Percentiles rank a stretch among this genome's conserved stretches.
Conservation (phyloP, 2,797 vertebrate genomes). For the Falco columbarius region DNA sequence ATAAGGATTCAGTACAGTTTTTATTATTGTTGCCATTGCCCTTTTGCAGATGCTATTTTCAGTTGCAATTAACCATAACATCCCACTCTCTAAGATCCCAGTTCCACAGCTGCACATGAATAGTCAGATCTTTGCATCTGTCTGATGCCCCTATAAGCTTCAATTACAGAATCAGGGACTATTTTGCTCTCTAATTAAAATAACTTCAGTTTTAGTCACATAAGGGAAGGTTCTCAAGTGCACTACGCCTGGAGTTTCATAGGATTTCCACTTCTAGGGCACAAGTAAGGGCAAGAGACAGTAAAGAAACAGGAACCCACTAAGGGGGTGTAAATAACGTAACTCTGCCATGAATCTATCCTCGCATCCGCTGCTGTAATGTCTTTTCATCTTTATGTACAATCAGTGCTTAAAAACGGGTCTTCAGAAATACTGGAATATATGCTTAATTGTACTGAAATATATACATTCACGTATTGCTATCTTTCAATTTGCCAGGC, state of each 20-base stretch:
- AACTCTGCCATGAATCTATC: not conserved
- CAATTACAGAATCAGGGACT: not conserved
- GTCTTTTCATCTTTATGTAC: not conserved
- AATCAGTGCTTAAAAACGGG: not conserved
- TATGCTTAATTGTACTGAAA: not conserved
- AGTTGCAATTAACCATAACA: not conserved
- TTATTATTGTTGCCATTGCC: not conserved
- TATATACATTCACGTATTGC: not conserved
- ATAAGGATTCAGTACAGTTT: not conserved
- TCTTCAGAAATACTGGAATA: not conserved
- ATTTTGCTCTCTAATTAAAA: constrained; percentile 2
- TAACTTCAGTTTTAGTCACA: not conserved
- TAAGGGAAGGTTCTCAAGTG: not conserved
- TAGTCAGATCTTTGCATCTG: not conserved
- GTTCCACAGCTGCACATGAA: constrained; percentile 20
- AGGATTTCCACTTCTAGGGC: not conserved
- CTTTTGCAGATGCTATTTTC: not conserved
- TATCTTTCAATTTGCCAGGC: not conserved
- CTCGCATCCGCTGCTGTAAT: not conserved
- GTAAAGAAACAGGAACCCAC: not conserved
- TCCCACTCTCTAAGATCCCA: not conserved
- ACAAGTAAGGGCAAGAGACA: not conserved
- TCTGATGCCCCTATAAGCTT: not conserved
- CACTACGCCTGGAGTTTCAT: not conserved
- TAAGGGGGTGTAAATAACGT: not conserved